Conservation (phyloP, 2,113 vertebrate genomes). For the Salvelinus sp. region DNA sequence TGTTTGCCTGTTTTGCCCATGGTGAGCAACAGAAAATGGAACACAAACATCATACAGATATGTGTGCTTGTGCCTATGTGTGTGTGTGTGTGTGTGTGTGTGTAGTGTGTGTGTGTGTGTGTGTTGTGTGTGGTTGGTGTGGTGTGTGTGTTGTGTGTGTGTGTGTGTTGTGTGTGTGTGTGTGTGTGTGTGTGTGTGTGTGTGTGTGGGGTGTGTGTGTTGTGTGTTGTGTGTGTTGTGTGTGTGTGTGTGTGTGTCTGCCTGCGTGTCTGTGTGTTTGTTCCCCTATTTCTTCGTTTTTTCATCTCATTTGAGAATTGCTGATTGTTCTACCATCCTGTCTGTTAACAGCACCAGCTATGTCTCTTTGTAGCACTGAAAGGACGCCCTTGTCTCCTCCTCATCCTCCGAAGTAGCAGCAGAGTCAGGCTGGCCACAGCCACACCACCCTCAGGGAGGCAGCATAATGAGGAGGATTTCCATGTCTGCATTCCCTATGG, state of each 20-base stretch:
- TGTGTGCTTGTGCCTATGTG: background rate
- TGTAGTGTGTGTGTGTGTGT: too few species aligned
- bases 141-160: too few species aligned
- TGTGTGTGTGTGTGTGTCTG: background rate
- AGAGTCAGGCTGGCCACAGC: constrained; percentile 45
- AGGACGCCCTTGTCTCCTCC: constrained; percentile 55
- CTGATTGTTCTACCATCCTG: constrained; percentile 39
- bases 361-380: constrained; percentile 40
- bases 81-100: too few species aligned
- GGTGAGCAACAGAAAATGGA: constrained; percentile 65
- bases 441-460: constrained; percentile 68
- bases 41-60: constrained; percentile 45
- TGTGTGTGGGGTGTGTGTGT: too few species aligned
- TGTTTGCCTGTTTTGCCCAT: constrained; percentile 60
- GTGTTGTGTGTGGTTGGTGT: too few species aligned
- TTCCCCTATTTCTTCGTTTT: constrained; percentile 16
- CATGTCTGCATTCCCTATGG: too few species aligned
- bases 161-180: too few species aligned
- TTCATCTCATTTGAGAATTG: constrained; percentile 51
- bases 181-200: too few species aligned
- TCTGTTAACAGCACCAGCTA: constrained; percentile 44
- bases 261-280: background rate
- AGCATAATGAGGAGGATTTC: constrained; percentile 71
- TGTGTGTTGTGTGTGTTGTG: too few species aligned
- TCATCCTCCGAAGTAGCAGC: constrained; percentile 5